phyloP scores from a whole-genome alignment of 2,888 invertebrate species.

The Tachina grossa region DNA sequence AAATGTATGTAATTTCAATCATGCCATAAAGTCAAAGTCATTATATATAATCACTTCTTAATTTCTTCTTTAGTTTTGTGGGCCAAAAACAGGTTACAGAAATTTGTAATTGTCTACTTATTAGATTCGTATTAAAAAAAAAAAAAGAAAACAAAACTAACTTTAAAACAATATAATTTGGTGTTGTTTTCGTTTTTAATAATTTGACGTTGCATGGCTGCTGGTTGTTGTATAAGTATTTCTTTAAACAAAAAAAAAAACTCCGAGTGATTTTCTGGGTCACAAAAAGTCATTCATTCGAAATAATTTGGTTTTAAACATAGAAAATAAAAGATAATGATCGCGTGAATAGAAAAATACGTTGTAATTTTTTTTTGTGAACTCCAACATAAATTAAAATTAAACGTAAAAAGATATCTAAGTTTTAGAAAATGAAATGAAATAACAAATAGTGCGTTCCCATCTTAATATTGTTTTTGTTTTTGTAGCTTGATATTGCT shows the following conservation, averaged over 20 bases:
- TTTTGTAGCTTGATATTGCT: conserved; percentile 1
- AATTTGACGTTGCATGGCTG: neutral
- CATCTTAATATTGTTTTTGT: conserved; percentile 15
- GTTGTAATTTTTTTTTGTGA: conserved; percentile 8
- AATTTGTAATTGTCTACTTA: conserved; percentile 44
- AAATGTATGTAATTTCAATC: neutral
- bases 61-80: conserved; percentile 30
- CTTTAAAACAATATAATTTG: conserved; percentile 50
- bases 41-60: conserved; percentile 41
- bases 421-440: conserved; percentile 33
- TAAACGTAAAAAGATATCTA: neutral
- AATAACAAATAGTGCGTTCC: conserved; percentile 49
- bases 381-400: conserved; percentile 15
- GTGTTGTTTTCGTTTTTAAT: conserved; percentile 6
- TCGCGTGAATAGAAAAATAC: conserved; percentile 54
- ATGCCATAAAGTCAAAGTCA: conserved; percentile 30
- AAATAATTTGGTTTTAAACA: conserved; percentile 61
- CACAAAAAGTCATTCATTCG: conserved; percentile 63
- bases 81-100: conserved; percentile 10
- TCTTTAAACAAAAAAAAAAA: conserved; percentile 23
- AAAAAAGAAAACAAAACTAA: conserved; percentile 50
- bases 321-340: conserved; percentile 55
- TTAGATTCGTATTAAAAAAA: conserved; percentile 52
- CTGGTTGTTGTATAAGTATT: neutral
- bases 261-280: conserved; percentile 64